Conservation (phyloP, 2,888 invertebrate genomes). For the Panopea generosa region DNA sequence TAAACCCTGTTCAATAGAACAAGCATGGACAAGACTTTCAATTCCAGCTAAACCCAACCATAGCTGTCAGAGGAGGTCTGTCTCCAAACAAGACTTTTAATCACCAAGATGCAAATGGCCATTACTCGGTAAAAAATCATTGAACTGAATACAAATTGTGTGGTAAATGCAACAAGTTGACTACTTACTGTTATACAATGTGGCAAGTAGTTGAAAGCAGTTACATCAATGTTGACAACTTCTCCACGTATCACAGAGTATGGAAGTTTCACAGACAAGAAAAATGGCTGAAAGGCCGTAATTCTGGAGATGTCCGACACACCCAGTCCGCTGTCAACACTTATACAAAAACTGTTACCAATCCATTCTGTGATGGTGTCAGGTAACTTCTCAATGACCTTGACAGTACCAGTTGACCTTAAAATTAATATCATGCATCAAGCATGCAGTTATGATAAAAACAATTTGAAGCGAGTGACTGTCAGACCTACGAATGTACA, state of each 20-base stretch:
- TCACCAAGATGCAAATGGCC: no score
- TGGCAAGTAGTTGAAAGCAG: conserved; percentile 91
- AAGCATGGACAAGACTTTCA: no score
- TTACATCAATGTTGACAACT: conserved; percentile 88
- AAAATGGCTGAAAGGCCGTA: conserved; percentile 90
- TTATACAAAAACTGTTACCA: conserved; percentile 88
- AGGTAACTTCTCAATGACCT: conserved; percentile 84
- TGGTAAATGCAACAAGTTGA: no score
- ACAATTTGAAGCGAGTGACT: no score
- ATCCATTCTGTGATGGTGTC: conserved; percentile 89
- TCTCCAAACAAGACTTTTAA: no score
- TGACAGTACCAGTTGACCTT: conserved; percentile 70
- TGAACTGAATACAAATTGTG: no score
- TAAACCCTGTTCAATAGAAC: no score
- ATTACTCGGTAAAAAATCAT: no score
- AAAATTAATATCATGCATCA: conserved; percentile 20
- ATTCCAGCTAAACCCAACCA: no score
- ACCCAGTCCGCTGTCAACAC: conserved; percentile 86
- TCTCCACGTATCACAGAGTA: conserved; percentile 90
- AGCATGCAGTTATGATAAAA: no score
- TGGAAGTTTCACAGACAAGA: conserved; percentile 90
- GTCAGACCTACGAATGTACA: no score
- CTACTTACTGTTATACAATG: conserved; percentile 89
- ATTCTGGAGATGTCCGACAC: conserved; percentile 86
- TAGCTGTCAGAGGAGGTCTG: no score